A percentile compares a stretch with the other conserved stretches of the same genome.
phyloP scores from a whole-genome alignment of 1,140 invertebrate species.

The Anastrepha obliqua region DNA sequence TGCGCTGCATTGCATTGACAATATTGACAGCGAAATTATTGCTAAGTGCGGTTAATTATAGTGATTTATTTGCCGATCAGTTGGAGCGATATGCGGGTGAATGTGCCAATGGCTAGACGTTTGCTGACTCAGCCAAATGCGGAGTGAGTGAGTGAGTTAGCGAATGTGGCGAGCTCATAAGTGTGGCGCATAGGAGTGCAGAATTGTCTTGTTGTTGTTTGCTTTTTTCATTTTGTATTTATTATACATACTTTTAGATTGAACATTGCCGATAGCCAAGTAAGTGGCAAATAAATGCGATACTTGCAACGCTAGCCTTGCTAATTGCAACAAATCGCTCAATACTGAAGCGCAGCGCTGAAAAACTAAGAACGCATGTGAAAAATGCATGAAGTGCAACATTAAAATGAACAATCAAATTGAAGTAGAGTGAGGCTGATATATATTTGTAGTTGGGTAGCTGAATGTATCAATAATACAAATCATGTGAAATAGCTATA shows the following conservation, averaged over 20 bases:
- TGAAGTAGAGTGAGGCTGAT: background rate
- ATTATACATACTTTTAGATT: background rate
- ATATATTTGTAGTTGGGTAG: background rate
- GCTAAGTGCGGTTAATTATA: conserved; percentile 53
- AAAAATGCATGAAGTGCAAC: background rate
- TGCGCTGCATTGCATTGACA: conserved; percentile 14
- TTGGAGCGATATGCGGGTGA: conserved; percentile 31
- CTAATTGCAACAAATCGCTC: conserved; percentile 51
- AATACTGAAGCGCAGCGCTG: background rate
- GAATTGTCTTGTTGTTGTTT: background rate
- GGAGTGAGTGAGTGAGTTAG: background rate
- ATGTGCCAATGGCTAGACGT: background rate
- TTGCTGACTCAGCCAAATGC: background rate
- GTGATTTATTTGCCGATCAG: conserved; percentile 47
- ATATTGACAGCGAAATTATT: conserved; percentile 54
- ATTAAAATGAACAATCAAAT: background rate
- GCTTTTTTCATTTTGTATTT: background rate
- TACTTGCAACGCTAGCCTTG: conserved; percentile 23
- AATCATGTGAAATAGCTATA: background rate
- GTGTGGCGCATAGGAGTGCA: background rate
- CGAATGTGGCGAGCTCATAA: background rate
- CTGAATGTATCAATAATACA: background rate
- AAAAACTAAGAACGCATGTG: background rate
- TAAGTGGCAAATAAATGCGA: conserved; percentile 32
- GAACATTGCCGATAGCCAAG: background rate